These are phyloP conservation scores for Cataglyphis livida DNA, from an alignment of 2,888 invertebrate genomes.

Conservation along the genomic window DNA sequence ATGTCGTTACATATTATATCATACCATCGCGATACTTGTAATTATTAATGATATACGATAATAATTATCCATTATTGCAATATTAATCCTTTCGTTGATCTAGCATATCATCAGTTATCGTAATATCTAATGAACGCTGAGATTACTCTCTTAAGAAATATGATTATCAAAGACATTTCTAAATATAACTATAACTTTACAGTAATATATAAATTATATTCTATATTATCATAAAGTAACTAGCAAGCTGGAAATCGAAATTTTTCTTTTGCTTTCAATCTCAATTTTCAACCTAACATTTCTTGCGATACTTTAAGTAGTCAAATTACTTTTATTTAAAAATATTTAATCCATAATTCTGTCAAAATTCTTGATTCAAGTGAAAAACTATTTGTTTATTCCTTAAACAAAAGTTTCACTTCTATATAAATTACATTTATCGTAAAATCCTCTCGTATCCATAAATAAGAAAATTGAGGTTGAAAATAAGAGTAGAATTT, in stretches of 20 bases:
- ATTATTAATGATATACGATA: conserved; percentile 24
- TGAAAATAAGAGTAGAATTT: not conserved
- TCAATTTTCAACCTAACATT: not conserved
- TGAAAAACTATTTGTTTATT: too few species aligned
- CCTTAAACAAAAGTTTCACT: too few species aligned
- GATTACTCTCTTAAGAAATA: not conserved
- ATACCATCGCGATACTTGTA: conserved; percentile 7
- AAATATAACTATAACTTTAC: not conserved
- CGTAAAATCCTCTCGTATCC: not conserved
- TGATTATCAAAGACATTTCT: not conserved
- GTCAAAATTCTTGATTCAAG: not conserved
- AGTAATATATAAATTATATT: not conserved
- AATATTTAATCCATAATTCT: not conserved
- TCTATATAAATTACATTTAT: not conserved
- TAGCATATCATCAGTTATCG: conserved; percentile 10
- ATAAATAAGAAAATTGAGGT: not conserved
- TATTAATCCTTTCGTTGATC: conserved; percentile 3
- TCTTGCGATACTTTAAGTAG: not conserved
- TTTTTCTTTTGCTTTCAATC: not conserved
- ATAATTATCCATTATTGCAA: conserved; percentile 16
- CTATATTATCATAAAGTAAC: not conserved
- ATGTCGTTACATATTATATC: conserved; percentile 14
- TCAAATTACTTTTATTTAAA: not conserved
- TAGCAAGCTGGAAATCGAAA: not conserved
- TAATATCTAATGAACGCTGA: not conserved